Evolutionary conservation across 2,113 vertebrate species (phyloP).

Genomic region (Dasypus novemcinctus): DNA sequence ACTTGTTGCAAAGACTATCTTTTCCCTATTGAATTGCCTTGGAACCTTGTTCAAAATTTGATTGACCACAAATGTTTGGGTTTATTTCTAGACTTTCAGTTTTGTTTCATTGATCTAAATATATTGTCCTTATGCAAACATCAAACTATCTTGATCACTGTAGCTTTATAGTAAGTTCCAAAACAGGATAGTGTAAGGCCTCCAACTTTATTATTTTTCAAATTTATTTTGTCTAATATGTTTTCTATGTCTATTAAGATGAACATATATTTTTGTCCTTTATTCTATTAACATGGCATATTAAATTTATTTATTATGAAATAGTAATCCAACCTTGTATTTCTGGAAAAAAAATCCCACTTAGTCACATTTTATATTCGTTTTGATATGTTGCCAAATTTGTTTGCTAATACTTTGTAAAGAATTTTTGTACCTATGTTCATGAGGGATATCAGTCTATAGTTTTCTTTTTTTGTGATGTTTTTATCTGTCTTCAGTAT

Average conservation of each 20-base stretch:
- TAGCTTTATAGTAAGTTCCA: neutral
- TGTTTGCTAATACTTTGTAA: neutral
- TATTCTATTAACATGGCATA: no score
- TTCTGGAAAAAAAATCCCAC: neutral
- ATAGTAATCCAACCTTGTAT: neutral
- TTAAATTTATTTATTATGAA: neutral
- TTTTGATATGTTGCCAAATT: neutral
- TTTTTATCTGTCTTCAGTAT: neutral
- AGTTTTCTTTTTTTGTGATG: neutral
- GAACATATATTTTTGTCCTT: no score
- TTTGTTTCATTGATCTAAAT: neutral
- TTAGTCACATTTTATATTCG: neutral
- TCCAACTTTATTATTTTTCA: neutral
- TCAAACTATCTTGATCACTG: neutral
- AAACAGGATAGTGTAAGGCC: neutral
- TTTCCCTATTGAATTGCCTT: neutral
- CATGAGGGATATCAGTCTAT: neutral
- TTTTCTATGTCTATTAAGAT: no score
- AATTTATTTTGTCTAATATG: neutral
- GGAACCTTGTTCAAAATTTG: neutral
- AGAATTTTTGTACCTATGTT: neutral
- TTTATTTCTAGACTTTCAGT: neutral
- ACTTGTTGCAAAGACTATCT: neutral
- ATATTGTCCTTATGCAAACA: neutral
- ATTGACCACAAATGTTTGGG: neutral